Conservation (phyloP, 2,113 vertebrate genomes). For the Ciconia maguari region DNA sequence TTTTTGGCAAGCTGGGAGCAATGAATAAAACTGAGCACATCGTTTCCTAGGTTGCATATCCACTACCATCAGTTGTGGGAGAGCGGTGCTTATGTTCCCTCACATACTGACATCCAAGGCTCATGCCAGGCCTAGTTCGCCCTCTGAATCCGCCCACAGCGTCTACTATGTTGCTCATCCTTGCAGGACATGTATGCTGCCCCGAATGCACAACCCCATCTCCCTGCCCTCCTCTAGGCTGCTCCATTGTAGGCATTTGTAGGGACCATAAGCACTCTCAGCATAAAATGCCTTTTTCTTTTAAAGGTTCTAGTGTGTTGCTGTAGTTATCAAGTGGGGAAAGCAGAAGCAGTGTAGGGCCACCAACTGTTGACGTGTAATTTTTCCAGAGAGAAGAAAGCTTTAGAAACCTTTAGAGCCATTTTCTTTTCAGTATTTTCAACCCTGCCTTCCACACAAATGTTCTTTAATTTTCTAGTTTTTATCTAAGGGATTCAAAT, state of each 20-base stretch:
- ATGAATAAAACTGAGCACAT: not conserved
- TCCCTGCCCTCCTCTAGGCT: not conserved
- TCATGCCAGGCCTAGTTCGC: not conserved
- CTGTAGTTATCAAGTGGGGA: not conserved
- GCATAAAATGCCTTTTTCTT: not conserved
- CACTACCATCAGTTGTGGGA: not conserved
- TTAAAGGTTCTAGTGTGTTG: not conserved
- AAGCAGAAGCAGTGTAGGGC: not conserved
- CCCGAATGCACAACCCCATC: not conserved
- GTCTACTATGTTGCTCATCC: not conserved
- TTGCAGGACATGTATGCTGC: not conserved
- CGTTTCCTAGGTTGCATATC: not conserved
- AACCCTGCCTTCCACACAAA: not conserved
- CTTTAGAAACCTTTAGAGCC: not conserved
- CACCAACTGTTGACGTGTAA: not conserved
- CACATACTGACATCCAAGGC: not conserved
- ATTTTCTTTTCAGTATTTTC: not conserved
- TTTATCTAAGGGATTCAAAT: not conserved
- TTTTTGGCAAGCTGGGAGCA: rapidly evolving
- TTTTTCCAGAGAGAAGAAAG: not conserved
- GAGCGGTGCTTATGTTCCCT: not conserved
- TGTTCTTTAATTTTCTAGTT: not conserved
- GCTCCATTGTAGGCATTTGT: not conserved
- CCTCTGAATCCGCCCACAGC: not conserved
- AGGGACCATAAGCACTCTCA: not conserved